Evolutionary conservation across 2,888 invertebrate genomes (phyloP), one percentile per base, ranked within the genome.

Genomic region (Conops quadrifasciatus): DNA sequence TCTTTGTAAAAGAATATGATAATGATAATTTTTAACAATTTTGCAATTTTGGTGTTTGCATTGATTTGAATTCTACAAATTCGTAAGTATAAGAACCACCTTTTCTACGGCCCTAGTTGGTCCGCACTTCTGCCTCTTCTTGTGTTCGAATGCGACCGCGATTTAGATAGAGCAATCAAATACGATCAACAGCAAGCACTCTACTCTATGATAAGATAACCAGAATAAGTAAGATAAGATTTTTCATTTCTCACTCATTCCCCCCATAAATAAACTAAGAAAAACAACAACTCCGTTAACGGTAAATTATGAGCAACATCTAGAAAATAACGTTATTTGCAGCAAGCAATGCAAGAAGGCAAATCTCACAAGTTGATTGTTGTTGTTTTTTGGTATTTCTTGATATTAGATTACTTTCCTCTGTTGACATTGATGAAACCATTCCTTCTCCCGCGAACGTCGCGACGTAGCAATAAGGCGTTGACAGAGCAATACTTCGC

Each of bases 151-250:
- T n/a, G n/a, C n/a, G n/a, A n/a, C n/a, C n/a, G n/a, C n/a, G n/a
- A n/a, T n/a, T n/a, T n/a, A n/a, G n/a, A n/a, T n/a, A n/a, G n/a
- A 36, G 36, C 36, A 36, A 36, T 36, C 36, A 36, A 36, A 9
- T 36, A 36, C 9, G 5, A 36, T 9, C 36, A 36, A 36, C 36
- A 36, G 36, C 36, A 36, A 36, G 11, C 15, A 30, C 30, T 59
- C 28, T 30, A n/a, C 30, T 59, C 59, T 28, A 19, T n/a, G 59
- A 62, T 62, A 62, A 62, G 62, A 62, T 62, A 62, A 62, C 30
- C 2, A n/a, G 13, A 47, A 26, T 16, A 47, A 45, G 16, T 45
- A 24, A 47, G n/a, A 26, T 21, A 47, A 45, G 47, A 24, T 21
- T 47, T 26, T 63, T 24, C 26, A 59, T 30, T 28, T 36, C 26